Base-by-base conservation (phyloP, 2,888 invertebrate species). In the Rhagonycha fulva region DNA sequence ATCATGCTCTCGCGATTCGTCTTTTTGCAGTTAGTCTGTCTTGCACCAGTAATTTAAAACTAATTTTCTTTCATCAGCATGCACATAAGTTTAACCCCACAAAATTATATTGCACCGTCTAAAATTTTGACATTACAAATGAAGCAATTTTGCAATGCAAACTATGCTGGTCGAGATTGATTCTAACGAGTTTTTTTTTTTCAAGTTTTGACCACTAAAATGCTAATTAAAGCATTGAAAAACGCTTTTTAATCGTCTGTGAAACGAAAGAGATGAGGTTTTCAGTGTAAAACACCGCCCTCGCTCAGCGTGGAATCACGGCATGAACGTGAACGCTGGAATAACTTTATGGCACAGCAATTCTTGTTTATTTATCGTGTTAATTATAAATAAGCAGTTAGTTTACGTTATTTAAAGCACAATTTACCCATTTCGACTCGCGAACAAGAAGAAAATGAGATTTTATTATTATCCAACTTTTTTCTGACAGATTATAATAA, bases 1-100 rank as follows among this genome's bases (percentile, higher is more conserved):
- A 82, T 82, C 81, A 80, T 78, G 80, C 75, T 79, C 78, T 76
- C 75, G 76, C 24, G 63, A 66, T n/a, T 66, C 63, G 63, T 76
- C 70, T 74, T 71, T 78, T 77, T 78, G 75, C 77, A 72, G 76
- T 69, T 71, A 23, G 75, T 68, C 70, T 66, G 62, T 47, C 72
- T 70, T 75, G 70, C 71, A 73, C 77, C 71, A 71, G 77, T 68
- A 78, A 78, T 78, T 78, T 78, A 78, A 78, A 78, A 73, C 75
- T 78, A 75, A 75, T 78, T 78, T 78, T 75, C 73, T 75, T 62
- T 75, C 69, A 70, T 75, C 72, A 69, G 68, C 72, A 63, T 78
- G 71, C 77, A 75, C 71, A 73, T 19, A 32, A 70, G 76, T 76
- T 76, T 75, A 72, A 71, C 68, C 72, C 71, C 72, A 74, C 68